Evolutionary conservation across 2,797 vertebrate genomes (phyloP), one percentile per base, ranked within the genome.

Genomic region (Parauchenoglanis punctatus): DNA sequence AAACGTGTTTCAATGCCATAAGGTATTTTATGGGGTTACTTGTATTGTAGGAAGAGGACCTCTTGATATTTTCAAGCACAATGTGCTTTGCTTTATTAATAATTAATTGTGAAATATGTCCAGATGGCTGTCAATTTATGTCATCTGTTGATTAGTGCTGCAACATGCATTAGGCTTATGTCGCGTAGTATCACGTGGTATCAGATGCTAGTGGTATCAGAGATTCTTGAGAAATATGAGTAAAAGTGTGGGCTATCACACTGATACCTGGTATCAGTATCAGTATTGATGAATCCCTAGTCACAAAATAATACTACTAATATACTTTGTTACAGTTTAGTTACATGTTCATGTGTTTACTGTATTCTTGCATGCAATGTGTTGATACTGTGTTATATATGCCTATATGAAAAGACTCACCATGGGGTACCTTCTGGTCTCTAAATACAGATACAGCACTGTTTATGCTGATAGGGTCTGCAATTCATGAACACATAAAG

Each of bases 401-500:
- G 17, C 23, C 3, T 52, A 18, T 18, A 67, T 56, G 20, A 70
- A 72, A 59, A 46, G 11, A 70, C 35, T 88, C 56, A 91, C 90
- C 88, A 70, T 86, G 81, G n/a, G 84, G 65, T 13, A 63, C 73
- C 61, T 90, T 90, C 73, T 76, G 83, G 75, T 91, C 88, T 89
- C 87, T 89, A 52, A 85, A 87, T 59, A 85, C 52, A 8, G 90
- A 84, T 49, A 89, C 85, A 49, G 76, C 67, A 61, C 70, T 91
- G 85, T 89, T 91, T 78, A 88, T 85, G 11, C 88, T 87, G 73
- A 89, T 86, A 12, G 90, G 90, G 75, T 91, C 90, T 91, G 89
- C 31, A 82, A 89, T 67, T 12, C 23, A 86, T 18, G 25, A 68
- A 10, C 49, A 61, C n/a, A 88, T 7, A 88, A 67, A 87, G 12